Conservation (phyloP, 2,888 invertebrate genomes). For the Tinea trinotella region DNA sequence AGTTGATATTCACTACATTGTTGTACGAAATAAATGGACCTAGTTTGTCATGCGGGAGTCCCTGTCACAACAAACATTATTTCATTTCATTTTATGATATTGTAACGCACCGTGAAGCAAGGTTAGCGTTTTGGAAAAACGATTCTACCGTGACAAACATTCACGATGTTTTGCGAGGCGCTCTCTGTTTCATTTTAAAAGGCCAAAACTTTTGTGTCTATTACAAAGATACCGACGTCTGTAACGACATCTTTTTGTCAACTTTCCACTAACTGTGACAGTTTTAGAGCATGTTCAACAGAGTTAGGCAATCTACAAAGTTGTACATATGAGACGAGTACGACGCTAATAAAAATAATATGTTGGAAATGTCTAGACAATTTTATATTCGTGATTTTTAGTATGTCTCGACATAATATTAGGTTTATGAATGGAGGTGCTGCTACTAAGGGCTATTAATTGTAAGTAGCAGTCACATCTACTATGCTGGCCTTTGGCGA, state of each 20-base stretch:
- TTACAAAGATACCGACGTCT: not conserved
- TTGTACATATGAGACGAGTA: too few species aligned
- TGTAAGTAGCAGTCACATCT: too few species aligned
- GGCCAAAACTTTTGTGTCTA: conserved; percentile 6
- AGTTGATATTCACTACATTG: conserved; percentile 55
- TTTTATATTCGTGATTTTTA: too few species aligned
- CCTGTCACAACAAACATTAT: conserved; percentile 69
- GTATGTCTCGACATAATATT: too few species aligned
- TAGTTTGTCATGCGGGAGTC: conserved; percentile 63
- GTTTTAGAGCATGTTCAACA: not conserved
- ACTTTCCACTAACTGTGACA: not conserved
- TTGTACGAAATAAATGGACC: conserved; percentile 60
- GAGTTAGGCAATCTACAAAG: not conserved
- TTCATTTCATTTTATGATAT: conserved; percentile 63
- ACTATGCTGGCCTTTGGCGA: too few species aligned
- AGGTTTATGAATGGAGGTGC: too few species aligned
- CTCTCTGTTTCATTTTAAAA: not conserved
- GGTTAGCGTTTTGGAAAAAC: conserved; percentile 48
- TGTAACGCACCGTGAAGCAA: conserved; percentile 60
- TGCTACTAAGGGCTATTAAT: too few species aligned
- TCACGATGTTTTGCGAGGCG: conserved; percentile 31
- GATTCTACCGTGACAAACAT: conserved; percentile 46
- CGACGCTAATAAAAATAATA: too few species aligned
- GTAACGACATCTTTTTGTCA: not conserved
- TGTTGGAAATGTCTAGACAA: too few species aligned